Percentiles rank a stretch among this genome's conserved stretches.
Conservation (phyloP, 2,797 vertebrate genomes). For the Chelmon rostratus region DNA sequence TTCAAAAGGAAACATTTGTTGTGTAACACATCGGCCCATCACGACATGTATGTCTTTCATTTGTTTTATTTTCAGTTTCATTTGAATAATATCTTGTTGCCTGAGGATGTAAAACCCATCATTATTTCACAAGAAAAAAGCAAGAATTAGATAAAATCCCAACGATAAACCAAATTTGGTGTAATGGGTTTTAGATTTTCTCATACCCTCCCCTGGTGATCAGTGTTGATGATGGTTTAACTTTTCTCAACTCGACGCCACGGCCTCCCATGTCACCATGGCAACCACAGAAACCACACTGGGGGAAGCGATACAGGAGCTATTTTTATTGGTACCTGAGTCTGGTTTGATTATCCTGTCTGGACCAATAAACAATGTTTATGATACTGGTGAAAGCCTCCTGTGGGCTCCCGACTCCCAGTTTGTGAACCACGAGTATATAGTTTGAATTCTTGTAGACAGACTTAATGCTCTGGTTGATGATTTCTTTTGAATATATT, state of each 20-base stretch:
- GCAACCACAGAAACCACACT: constrained; percentile 63
- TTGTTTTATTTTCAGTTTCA: not conserved
- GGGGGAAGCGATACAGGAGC: constrained; percentile 48
- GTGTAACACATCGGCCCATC: not conserved
- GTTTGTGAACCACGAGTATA: not conserved
- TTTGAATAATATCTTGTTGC: constrained; percentile 3
- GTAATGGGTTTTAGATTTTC: constrained; percentile 14
- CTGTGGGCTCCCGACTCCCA: not conserved
- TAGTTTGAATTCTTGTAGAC: not conserved
- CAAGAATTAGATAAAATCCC: not conserved
- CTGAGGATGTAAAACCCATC: not conserved
- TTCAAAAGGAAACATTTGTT: not conserved
- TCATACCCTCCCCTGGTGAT: constrained; percentile 20
- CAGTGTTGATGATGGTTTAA: constrained; percentile 48
- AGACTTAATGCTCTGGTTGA: not conserved
- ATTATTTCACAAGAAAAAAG: not conserved
- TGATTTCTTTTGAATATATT: constrained; percentile 3
- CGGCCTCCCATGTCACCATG: constrained; percentile 58
- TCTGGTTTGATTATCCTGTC: constrained; percentile 50
- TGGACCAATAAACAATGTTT: constrained; percentile 26
- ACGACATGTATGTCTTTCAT: constrained; percentile 1
- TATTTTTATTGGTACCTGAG: constrained; percentile 60
- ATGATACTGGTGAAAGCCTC: constrained; percentile 20
- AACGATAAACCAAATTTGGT: not conserved
- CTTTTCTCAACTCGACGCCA: constrained; percentile 44